A percentile compares a stretch with the other conserved stretches of the same genome.
These are phyloP conservation scores for Catocala nupta DNA, from an alignment of 2,888 invertebrate species.

Conservation along the genomic window DNA sequence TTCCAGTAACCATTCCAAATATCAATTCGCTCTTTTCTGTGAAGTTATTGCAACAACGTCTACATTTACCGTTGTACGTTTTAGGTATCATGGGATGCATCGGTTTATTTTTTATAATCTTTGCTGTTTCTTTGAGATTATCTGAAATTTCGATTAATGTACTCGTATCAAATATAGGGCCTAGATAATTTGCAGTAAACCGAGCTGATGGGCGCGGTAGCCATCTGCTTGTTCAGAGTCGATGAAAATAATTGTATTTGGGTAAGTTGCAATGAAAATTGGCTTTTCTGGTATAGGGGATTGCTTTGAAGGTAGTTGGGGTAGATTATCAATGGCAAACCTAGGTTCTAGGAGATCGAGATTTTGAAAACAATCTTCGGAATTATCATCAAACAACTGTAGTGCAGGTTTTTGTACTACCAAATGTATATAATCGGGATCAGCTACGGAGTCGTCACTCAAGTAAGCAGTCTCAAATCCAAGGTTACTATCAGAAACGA, in stretches of 20 bases:
- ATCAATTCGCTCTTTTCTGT: constrained; percentile 26
- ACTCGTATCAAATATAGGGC: constrained; percentile 25
- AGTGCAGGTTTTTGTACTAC: constrained; percentile 20
- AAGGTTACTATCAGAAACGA: constrained; percentile 15
- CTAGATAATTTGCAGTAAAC: constrained; percentile 30
- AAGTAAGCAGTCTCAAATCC: constrained; percentile 26
- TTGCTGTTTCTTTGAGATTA: constrained; percentile 28
- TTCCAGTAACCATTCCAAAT: constrained; percentile 32
- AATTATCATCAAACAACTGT: constrained; percentile 23
- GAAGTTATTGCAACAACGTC: constrained; percentile 23
- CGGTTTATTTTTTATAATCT: constrained; percentile 28
- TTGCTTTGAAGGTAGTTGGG: too few species aligned
- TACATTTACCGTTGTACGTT: constrained; percentile 19
- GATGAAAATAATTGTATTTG: constrained; percentile 24
- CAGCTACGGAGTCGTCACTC: constrained; percentile 26
- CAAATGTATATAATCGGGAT: constrained; percentile 25
- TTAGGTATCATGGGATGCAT: constrained; percentile 28
- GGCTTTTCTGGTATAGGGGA: too few species aligned
- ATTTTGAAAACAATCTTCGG: constrained; percentile 25
- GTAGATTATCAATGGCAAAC: constrained; percentile 12
- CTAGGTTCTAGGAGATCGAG: constrained; percentile 29
- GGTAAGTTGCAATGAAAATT: constrained; percentile 9
- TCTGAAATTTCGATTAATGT: constrained; percentile 24
- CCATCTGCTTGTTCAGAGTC: constrained; percentile 24
- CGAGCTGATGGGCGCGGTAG: constrained; percentile 25